phyloP scores from a whole-genome alignment of 64 coral and sea anemone species.

The Stylophora pistillata region DNA sequence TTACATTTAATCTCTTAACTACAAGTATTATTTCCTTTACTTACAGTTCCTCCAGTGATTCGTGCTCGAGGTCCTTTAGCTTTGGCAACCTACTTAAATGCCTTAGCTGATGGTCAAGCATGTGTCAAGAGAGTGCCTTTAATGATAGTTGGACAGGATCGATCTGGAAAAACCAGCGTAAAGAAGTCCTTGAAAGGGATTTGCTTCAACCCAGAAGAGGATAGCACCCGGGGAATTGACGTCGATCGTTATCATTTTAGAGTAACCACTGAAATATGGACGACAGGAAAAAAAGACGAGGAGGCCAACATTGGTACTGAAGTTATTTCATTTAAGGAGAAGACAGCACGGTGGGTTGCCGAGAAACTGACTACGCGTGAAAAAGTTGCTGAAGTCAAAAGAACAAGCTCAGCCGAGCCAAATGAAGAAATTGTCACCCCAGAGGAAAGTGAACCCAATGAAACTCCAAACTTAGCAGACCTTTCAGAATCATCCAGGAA shows the following conservation, averaged over 20 bases:
- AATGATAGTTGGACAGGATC: conserved; percentile 8
- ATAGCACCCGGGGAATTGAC: not conserved
- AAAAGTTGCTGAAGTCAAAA: not conserved
- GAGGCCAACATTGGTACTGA: not conserved
- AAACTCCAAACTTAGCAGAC: no score
- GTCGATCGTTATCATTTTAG: not conserved
- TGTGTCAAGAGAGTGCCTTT: conserved; percentile 4
- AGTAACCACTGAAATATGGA: conserved; percentile 3
- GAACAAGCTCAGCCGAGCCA: not conserved
- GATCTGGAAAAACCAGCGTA: not conserved
- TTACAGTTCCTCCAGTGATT: conserved; percentile 43
- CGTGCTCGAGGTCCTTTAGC: conserved; percentile 11
- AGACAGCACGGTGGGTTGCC: conserved; percentile 17
- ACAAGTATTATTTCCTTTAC: no score
- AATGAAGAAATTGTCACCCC: not conserved
- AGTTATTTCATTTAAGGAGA: conserved; percentile 23
- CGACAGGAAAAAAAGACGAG: not conserved
- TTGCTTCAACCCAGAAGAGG: not conserved
- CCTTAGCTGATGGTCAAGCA: conserved; percentile 16
- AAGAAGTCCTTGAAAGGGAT: conserved; percentile 9
- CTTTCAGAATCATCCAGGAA: not conserved
- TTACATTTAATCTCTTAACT: no score
- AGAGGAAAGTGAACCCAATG: no score
- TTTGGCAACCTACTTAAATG: not conserved
- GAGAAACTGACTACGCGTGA: not conserved